A percentile compares a stretch with the other conserved stretches of the same genome.
phyloP scores from a whole-genome alignment of 2,797 vertebrate genomes.

The Gobio occitaniae region DNA sequence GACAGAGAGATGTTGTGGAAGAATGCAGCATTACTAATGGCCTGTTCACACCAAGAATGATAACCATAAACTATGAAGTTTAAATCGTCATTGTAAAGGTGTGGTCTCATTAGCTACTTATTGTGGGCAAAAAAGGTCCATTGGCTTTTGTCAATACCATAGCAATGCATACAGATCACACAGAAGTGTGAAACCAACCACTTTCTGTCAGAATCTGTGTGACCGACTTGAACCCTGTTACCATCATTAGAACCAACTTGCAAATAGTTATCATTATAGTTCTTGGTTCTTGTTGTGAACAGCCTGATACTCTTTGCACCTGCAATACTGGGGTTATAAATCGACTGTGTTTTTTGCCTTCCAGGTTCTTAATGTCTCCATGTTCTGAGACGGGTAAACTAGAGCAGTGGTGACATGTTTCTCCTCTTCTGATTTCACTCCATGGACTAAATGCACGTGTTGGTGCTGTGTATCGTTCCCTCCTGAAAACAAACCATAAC shows the following conservation, averaged over 20 bases:
- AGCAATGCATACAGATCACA: not conserved
- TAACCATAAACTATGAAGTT: not conserved
- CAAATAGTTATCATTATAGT: not conserved
- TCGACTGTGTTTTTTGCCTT: constrained; percentile 40
- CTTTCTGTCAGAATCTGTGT: not conserved
- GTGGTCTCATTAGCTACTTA: not conserved
- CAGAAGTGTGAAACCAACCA: not conserved
- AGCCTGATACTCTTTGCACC: not conserved
- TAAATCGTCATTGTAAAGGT: not conserved
- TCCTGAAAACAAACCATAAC: constrained; percentile 30
- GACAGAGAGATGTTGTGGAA: not conserved
- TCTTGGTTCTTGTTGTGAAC: not conserved
- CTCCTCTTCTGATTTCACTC: constrained; percentile 43
- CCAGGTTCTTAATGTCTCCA: constrained; percentile 97
- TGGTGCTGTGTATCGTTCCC: constrained; percentile 33
- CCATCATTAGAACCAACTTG: not conserved
- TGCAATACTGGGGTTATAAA: not conserved
- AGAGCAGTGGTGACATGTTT: constrained; percentile 70
- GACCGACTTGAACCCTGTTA: not conserved
- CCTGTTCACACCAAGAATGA: not conserved
- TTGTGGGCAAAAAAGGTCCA: not conserved
- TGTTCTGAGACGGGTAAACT: constrained; percentile 88
- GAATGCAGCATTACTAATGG: not conserved
- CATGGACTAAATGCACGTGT: constrained; percentile 41
- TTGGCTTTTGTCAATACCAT: not conserved